A percentile compares a stretch with the other conserved stretches of the same genome.
Evolutionary conservation across 2,888 invertebrate species (phyloP).

Genomic region (Sabatieria punctata): DNA sequence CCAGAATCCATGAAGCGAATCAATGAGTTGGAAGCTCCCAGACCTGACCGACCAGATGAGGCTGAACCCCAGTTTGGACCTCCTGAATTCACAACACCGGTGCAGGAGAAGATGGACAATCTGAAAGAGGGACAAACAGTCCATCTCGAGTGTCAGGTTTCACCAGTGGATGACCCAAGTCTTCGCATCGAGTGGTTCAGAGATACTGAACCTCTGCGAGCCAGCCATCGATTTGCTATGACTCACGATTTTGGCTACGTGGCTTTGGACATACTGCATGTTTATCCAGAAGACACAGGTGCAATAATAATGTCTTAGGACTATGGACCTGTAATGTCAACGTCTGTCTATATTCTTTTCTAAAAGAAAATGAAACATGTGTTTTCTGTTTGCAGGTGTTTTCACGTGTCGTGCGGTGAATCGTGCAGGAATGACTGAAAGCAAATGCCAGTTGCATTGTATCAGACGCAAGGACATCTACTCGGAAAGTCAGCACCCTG

Average conservation of each 20-base stretch:
- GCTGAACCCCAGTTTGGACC: background rate
- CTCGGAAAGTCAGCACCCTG: slow-evolving; percentile 76
- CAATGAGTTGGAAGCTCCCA: slow-evolving; percentile 54
- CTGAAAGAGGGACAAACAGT: slow-evolving; percentile 68
- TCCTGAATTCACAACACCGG: slow-evolving; percentile 63
- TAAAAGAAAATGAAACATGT: background rate
- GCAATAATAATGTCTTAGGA: too few relatives aligned
- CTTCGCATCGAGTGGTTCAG: slow-evolving; percentile 84
- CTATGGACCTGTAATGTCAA: too few relatives aligned
- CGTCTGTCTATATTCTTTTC: slow-evolving; percentile 1
- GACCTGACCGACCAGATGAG: slow-evolving; percentile 9
- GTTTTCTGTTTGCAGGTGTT: slow-evolving; percentile 47
- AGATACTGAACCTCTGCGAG: background rate
- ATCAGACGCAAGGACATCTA: slow-evolving; percentile 31
- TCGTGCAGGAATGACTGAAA: slow-evolving; percentile 75
- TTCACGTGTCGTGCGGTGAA: slow-evolving; percentile 70
- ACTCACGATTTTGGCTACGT: slow-evolving; percentile 95
- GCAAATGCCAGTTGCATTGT: slow-evolving; percentile 47
- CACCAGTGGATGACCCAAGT: slow-evolving; percentile 87
- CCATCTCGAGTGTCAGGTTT: slow-evolving; percentile 79
- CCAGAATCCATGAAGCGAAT: slow-evolving; percentile 81
- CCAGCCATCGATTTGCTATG: slow-evolving; percentile 76
- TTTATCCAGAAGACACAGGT: slow-evolving; percentile 88
- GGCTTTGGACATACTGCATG: slow-evolving; percentile 83
- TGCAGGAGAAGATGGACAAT: slow-evolving; percentile 57